Base-by-base conservation (phyloP, 1,140 invertebrate genomes). In the Pararge aegeria region DNA sequence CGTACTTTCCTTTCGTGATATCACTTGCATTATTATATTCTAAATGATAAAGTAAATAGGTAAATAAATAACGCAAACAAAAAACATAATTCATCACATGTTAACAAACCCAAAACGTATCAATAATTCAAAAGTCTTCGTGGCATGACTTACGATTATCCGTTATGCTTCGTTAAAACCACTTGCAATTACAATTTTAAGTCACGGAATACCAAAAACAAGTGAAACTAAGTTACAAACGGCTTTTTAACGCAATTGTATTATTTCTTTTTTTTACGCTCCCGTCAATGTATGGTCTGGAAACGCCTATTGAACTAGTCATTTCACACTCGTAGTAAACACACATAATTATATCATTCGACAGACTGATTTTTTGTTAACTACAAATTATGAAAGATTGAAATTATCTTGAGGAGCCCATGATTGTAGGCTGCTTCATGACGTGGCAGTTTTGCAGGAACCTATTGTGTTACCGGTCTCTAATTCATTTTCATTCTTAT, bases 331-430 rank as follows among this genome's bases (percentile, higher is more conserved):
- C 70, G 67, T 74, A 76, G 76, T 79, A 80, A 78, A 80, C 80
- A 82, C 54, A 82, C 79, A 83, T 86, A 86, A 86, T 86, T 83
- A 86, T 71, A 83, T 82, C 75, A 81, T 82, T 83, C 78, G 70
- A 73, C 71, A 73, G 72, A 70, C 66, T 65, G 64, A 71, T 80
- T 83, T 82, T 86, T 83, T 83, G 77, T 83, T 73, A 74, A 64
- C 79, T 64, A 78, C 73, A 83, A 85, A 83, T 83, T 84, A 82
- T 80, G 66, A 80, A 76, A 68, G 78, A 73, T 72, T 67, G 59
- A 68, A 84, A 84, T 84, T 82, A 84, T 82, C 74, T 83, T 61
- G 78, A 81, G 75, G 76, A 78, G 73, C 58, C 67, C 71, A 73
- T 85, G 82, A 85, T 85, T 85, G 76, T 68, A 77, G 82, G 69